Base-by-base conservation (phyloP, 2,113 vertebrate species). In the Ursus arctos region DNA sequence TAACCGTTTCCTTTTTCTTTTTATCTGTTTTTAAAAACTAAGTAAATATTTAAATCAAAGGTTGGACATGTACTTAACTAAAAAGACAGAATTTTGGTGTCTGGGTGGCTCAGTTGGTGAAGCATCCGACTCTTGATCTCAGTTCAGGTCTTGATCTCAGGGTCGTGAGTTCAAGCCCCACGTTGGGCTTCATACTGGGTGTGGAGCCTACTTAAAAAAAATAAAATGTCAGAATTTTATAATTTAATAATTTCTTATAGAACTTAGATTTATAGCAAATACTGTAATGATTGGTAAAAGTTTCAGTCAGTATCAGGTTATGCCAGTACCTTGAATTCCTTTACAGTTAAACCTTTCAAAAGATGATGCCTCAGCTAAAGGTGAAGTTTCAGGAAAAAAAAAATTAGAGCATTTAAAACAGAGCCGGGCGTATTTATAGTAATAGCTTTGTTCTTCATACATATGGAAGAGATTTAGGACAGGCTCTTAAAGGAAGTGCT, bases 31-130 rank as follows among this genome's bases (percentile, higher is more conserved):
- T 22, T 40, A 83, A 63, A 93, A 88, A 28, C 13, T 28, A 91
- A 89, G 57, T 72, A 74, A 92, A 82, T 91, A 74, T 71, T 82
- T 92, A 33, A 91, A 43, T 93, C 53, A 94, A 33, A 86, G 18
- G 40, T 51, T 81, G 31, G 49, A 19, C 13, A 11, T 63, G 11
- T 55, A 28, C n/a, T 81, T 85, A 88, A 33, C 65, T 57, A 67
- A 67, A 67, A 67, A 67, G 63, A 65, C 28, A 65, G 61, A 63
- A 31, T 67, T 67, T 67, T 7, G 63, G 63, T 14, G 2, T 65
- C 63, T 65, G 31, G 63, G 63, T 67, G 31, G 31, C 63, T 67
- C 63, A 16, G 63, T 65, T 6, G 14, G 63, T 67, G 31, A 69
- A 69, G 33, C n/a, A 10, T 69, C 18, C 36, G 33, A 69, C 33